A percentile compares a stretch with the other conserved stretches of the same genome.
phyloP scores from a whole-genome alignment of 1,140 invertebrate species.

The Magallana angulata region DNA sequence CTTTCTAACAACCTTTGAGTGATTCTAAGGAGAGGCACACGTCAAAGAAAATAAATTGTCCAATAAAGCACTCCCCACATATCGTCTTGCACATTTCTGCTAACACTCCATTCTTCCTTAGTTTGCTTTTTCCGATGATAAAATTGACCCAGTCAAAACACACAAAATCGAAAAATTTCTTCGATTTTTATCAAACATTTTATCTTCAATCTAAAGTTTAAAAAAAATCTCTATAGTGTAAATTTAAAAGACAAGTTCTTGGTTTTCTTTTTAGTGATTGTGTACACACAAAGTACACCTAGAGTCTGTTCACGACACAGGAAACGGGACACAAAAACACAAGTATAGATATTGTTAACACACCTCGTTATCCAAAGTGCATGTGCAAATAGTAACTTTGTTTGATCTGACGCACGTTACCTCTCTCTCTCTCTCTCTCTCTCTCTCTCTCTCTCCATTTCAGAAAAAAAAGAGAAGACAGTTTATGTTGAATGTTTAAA shows the following conservation, averaged over 20 bases:
- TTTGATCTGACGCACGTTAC: no score
- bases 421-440: no score
- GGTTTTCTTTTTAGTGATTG: no score
- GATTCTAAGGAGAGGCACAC: background rate
- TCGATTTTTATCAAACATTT: background rate
- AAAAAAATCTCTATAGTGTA: no score
- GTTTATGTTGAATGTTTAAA: no score
- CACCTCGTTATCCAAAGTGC: background rate
- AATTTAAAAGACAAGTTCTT: no score
- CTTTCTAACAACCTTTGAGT: no score
- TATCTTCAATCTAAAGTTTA: conserved; percentile 2
- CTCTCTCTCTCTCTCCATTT: no score
- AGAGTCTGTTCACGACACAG: background rate
- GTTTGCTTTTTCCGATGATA: background rate
- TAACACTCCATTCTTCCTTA: background rate
- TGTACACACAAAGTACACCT: no score
- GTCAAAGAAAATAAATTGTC: background rate
- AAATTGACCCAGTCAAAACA: conserved; percentile 15
- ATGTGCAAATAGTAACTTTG: no score
- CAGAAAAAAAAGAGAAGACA: no score
- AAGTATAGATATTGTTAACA: background rate
- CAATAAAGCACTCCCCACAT: background rate
- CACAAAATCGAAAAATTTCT: background rate
- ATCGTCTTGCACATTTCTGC: background rate
- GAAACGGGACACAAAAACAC: background rate